Evolutionary conservation across 1,140 invertebrate genomes (phyloP), one percentile per base, ranked within the genome.

Genomic region (Stegodyphus mimosarum): DNA sequence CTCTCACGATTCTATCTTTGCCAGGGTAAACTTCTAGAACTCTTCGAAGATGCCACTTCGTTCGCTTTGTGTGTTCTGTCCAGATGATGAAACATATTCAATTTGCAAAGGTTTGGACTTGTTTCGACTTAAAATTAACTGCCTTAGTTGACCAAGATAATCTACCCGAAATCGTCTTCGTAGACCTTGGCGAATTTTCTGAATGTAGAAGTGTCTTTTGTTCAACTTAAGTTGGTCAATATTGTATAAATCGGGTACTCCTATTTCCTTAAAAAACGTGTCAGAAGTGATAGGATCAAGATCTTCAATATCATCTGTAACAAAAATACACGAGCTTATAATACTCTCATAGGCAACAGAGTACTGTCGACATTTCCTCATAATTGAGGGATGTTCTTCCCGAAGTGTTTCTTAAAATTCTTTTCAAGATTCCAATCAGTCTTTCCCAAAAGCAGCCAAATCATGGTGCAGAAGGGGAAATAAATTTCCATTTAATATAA

Each of bases 281-380:
- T 77, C 86, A n/a, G 87, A 81, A 7, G 88, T 88, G 7, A 88
- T 55, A 55, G 83, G 63, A 33, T 67, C 17, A 50, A 49, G 48
- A 69, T 88, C 88, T 11, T 53, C 13, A 11, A 72, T 51, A 73
- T 88, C 71, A 9, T 53, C 60, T 6, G 63, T 48, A 15, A 76
- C 55, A 52, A 83, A 80, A 6, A 55, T 6, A 33, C 77, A 0
- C n/a, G 63, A 49, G 48, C 67, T 79, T 17, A 79, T 18, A n/a
- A n/a, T 7, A n/a, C 50, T n/a, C 49, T 79, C 77, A 33, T 15
- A 17, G n/a, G 69, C 77, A n/a, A 50, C 55, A 66, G 17, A 69
- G 50, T 51, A 53, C 49, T 17, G 77, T 79, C 10, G 5, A 11
- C 77, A n/a, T n/a, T n/a, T n/a, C n/a, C 69, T 79, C 11, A 17